Evolutionary conservation across 2,113 vertebrate genomes (phyloP).

Genomic region (Poeciliopsis retropinna): DNA sequence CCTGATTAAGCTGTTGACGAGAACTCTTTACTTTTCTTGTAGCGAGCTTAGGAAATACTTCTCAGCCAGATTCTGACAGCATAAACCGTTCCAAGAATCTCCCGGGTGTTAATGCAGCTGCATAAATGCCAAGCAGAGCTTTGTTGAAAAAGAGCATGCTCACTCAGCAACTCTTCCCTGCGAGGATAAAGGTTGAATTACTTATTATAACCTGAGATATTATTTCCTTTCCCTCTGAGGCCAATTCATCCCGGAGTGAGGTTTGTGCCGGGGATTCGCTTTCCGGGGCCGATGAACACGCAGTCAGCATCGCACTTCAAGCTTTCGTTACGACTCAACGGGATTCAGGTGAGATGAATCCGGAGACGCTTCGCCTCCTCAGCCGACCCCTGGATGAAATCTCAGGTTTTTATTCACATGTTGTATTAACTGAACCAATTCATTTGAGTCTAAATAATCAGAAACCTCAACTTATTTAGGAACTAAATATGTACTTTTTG

Average conservation of each 20-base stretch:
- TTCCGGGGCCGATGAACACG: background rate
- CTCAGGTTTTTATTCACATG: background rate
- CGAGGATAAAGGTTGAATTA: constrained; percentile 55
- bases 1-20: background rate
- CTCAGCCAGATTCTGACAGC: constrained; percentile 1
- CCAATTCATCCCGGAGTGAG: constrained; percentile 32
- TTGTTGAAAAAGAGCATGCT: constrained; percentile 13
- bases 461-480: too few relatives aligned
- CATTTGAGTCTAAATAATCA: too few relatives aligned
- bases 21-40: background rate
- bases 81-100: background rate
- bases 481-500: too few relatives aligned
- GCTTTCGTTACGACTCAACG: background rate
- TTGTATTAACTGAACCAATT: too few relatives aligned
- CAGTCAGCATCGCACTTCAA: background rate
- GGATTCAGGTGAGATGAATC: background rate
- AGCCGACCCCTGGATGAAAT: too few relatives aligned
- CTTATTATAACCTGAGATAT: constrained; percentile 62
- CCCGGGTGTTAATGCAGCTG: constrained; percentile 23
- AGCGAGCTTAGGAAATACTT: background rate
- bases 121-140: constrained; percentile 22
- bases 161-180: constrained; percentile 32
- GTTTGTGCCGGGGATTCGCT: constrained; percentile 12
- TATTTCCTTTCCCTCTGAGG: constrained; percentile 53
- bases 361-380: background rate